phyloP scores from a whole-genome alignment of 2,113 vertebrate species.

The Eulemur macaco region DNA sequence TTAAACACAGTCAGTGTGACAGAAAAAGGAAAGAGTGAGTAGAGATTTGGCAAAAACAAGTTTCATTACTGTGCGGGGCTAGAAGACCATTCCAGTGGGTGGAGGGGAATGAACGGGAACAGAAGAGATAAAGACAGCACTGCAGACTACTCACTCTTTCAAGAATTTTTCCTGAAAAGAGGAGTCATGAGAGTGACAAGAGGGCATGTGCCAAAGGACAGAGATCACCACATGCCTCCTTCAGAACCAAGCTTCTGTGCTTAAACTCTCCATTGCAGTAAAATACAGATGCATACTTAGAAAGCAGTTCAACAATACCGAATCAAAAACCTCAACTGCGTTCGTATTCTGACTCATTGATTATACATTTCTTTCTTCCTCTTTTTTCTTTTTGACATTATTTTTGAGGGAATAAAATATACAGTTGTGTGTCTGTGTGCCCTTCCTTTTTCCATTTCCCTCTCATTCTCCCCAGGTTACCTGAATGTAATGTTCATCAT shows the following conservation, averaged over 20 bases:
- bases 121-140: neutral
- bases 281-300: neutral
- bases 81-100: neutral
- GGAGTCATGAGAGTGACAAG: rapidly evolving
- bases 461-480: neutral
- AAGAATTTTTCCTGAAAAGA: neutral
- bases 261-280: neutral
- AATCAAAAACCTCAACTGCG: too few species aligned
- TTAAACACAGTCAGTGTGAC: neutral
- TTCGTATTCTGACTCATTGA: neutral
- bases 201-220: neutral
- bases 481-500: neutral
- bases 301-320: neutral
- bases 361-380: neutral
- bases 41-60: neutral
- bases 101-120: neutral
- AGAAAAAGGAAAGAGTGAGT: neutral
- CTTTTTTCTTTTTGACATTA: neutral
- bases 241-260: neutral
- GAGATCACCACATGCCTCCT: neutral
- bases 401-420: neutral
- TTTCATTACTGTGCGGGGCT: neutral
- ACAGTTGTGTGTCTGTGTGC: neutral
- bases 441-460: neutral
- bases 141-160: neutral